A percentile compares a stretch with the other conserved stretches of the same genome.
phyloP scores from a whole-genome alignment of 1,140 invertebrate species.

The Oreohelix idahoensis region DNA sequence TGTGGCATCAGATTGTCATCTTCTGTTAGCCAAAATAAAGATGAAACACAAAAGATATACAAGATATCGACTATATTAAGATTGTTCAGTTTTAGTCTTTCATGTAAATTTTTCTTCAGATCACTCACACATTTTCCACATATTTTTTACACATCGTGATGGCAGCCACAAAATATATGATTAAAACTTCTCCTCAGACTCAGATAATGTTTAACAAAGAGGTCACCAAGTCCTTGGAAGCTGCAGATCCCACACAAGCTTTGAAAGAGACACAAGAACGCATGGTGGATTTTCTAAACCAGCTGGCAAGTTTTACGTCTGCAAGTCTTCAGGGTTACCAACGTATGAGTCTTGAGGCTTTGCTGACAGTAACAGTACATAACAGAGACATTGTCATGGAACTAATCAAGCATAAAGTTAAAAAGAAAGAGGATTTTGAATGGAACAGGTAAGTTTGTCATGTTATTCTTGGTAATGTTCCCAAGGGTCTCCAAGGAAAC shows the following conservation, averaged over 20 bases:
- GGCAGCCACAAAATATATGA: too few species aligned
- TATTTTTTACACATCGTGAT: too few species aligned
- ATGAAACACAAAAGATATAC: too few species aligned
- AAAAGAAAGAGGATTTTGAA: conserved; percentile 69
- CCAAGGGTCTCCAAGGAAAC: too few species aligned
- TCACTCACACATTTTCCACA: too few species aligned
- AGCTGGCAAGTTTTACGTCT: conserved; percentile 66
- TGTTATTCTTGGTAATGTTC: background rate
- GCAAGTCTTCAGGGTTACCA: conserved; percentile 59
- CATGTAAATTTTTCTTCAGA: too few species aligned
- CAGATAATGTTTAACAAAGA: conserved; percentile 73
- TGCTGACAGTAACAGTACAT: conserved; percentile 91
- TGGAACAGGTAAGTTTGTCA: conserved; percentile 68
- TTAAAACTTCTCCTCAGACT: conserved; percentile 50
- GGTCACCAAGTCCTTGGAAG: conserved; percentile 60
- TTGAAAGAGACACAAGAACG: conserved; percentile 58
- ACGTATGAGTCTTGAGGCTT: conserved; percentile 79
- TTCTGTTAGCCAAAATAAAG: too few species aligned
- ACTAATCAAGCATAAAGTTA: conserved; percentile 78
- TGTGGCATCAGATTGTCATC: too few species aligned
- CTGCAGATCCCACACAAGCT: conserved; percentile 42
- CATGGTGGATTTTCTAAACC: conserved; percentile 61
- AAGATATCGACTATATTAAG: too few species aligned
- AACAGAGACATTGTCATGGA: conserved; percentile 84
- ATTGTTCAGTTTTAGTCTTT: too few species aligned